Evolutionary conservation across 2,113 vertebrate genomes (phyloP).

Genomic region (Pelecanus crispus): DNA sequence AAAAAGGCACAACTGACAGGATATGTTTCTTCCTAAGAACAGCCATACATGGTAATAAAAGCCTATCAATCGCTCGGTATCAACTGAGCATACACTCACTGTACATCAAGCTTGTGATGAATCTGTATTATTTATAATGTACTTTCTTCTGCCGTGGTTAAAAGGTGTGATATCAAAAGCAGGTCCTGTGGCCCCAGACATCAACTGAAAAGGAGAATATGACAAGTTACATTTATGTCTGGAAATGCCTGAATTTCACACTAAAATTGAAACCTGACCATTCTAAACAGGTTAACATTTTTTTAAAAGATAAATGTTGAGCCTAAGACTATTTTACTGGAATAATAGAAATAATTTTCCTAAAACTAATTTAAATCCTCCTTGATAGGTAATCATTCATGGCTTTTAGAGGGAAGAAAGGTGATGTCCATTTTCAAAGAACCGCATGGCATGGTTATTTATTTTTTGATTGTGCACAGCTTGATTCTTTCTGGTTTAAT

Average conservation of each 20-base stretch:
- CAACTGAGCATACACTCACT: not conserved
- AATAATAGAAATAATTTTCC: not conserved
- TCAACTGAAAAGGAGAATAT: not conserved
- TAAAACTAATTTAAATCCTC: not conserved
- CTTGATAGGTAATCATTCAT: not conserved
- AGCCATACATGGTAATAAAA: not conserved
- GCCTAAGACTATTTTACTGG: not conserved
- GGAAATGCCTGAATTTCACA: not conserved
- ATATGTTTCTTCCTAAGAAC: not conserved
- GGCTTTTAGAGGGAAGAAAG: not conserved
- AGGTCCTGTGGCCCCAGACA: not conserved
- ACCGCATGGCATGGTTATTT: not conserved
- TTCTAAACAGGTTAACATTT: not conserved
- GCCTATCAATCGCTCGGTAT: not conserved
- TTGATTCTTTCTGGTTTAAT: not conserved
- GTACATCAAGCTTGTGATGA: not conserved
- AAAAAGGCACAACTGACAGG: not conserved
- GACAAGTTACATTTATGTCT: not conserved
- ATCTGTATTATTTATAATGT: not conserved
- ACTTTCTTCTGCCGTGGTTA: not conserved
- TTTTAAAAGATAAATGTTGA: not conserved
- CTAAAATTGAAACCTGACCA: not conserved
- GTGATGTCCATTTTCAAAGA: not conserved
- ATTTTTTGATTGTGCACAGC: not conserved
- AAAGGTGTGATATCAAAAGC: constrained; percentile 31